Evolutionary conservation across 2,113 vertebrate species (phyloP).

Genomic region (Bothrops jararaca): DNA sequence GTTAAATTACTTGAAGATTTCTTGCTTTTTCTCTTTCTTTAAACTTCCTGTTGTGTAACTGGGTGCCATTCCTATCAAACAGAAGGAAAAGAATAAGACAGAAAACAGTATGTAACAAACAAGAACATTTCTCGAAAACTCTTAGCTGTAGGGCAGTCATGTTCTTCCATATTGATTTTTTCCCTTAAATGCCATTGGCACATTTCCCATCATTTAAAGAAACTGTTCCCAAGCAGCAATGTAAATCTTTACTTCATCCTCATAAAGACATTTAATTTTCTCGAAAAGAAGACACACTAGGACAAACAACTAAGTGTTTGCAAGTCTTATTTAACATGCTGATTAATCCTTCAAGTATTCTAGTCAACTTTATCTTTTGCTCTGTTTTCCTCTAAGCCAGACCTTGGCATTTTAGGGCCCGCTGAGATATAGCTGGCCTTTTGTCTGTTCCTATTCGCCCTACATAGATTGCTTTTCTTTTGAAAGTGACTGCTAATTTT

Average conservation of each 20-base stretch:
- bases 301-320: conserved; percentile 24
- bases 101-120: conserved; percentile 40
- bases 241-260: conserved; percentile 52
- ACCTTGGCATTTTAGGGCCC: background rate
- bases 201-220: conserved; percentile 52
- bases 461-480: background rate
- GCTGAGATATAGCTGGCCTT: background rate
- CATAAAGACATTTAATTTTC: conserved; percentile 46
- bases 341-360: background rate
- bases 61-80: conserved; percentile 38
- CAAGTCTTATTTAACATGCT: background rate
- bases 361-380: background rate
- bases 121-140: conserved; percentile 42
- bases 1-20: conserved; percentile 43
- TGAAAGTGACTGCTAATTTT: background rate
- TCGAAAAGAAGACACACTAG: conserved; percentile 33
- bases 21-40: conserved; percentile 14
- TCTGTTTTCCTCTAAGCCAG: background rate
- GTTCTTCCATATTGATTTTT: conserved; percentile 62
- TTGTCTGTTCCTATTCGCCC: background rate
- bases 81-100: conserved; percentile 42
- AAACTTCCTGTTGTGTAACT: conserved; percentile 39
- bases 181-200: conserved; percentile 36
- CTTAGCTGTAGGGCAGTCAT: conserved; percentile 45
- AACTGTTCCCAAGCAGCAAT: conserved; percentile 52